Evolutionary conservation across 2,113 vertebrate genomes (phyloP), one percentile per base, ranked within the genome.

Genomic region (Nematolebias whitei): DNA sequence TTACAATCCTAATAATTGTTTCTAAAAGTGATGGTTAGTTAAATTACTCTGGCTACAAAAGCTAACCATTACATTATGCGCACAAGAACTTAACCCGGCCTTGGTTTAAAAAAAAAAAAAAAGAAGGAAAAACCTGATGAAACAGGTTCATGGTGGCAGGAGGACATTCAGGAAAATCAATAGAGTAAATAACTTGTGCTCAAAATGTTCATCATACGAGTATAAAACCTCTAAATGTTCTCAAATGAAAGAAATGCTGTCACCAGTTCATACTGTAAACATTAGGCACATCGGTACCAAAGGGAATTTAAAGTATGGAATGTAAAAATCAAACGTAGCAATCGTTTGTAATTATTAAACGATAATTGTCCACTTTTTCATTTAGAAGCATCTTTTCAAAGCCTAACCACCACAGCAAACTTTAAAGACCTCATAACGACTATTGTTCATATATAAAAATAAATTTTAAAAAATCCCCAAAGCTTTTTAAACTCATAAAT

Each of bases 131-230:
- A 51, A 20, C 67, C 72, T 29, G 80, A 59, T 85, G 52, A 58
- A 82, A 83, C 80, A 64, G 74, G 81, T 53, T 79, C 41, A 22
- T 40, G 70, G 66, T 58, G 67, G 61, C 51, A 79, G 16, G 47
- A 41, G 59, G 78, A 54, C 58, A 75, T 76, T 32, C 7, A 6
- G 62, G 15, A 72, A 76, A 87, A 90, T 92, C 89, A 85, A 86
- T 86, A 82, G 12, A 82, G 76, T 66, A 83, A 87, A 90, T 68
- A 86, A 79, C 68, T 76, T 59, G 59, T 80, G 60, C 18, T 52
- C 55, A 64, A 63, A 63, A 72, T 81, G 75, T 71, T 76, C 70
- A 73, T 50, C 73, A 78, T 45, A 47, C 38, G 35, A 58, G 54
- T 38, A 32, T 78, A 23, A 14, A 38, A 67, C 16, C 53, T 57